Base-by-base conservation (phyloP, 53 echinoderm and acorn worm species). In the Echinarachnius parma region DNA sequence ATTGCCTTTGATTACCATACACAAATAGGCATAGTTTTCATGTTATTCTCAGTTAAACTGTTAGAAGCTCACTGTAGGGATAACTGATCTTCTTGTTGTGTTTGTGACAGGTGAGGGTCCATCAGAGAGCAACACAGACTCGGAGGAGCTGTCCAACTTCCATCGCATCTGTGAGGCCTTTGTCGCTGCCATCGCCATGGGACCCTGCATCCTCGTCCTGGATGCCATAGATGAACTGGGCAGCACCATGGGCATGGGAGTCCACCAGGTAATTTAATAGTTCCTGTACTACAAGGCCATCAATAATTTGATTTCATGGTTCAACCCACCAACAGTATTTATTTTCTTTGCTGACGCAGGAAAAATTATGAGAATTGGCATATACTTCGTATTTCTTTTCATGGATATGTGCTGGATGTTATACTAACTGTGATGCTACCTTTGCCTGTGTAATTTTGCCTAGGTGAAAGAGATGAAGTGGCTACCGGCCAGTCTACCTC, bases 401-500 rank as follows among this genome's bases (percentile, higher is more conserved):
- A n/a, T n/a, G n/a, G n/a, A n/a, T n/a, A n/a, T n/a, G n/a, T n/a
- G n/a, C n/a, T n/a, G 5, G 14, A 54, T 5, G 54, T 23, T 25
- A 10, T 15, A 26, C 45, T 44, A 44, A 1, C 11, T n/a, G n/a
- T n/a, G n/a, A n/a, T 39, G 42, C 31, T 18, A 13, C 32, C 34
- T 14, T 60, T 60, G 9, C 9, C 13, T 39, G 25, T 46, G 26
- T 28, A 2, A 46, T 26, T 47, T 11, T n/a, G 48, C 20, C 23
- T 37, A 94, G 94, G 86, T 95, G 31, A 95, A 95, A 42, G 91
- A 95, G 63, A 74, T 95, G 64, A 75, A 84, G 21, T 95, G 95
- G 95, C 80, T 95, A 3, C 90, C 95, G 2, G 68, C 61, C 23
- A 9, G 10, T 25, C 68, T 95, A 0, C 95, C 95, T 16, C 21